Base-by-base conservation (phyloP, 1,140 invertebrate species). In the Trichoplusia ni region DNA sequence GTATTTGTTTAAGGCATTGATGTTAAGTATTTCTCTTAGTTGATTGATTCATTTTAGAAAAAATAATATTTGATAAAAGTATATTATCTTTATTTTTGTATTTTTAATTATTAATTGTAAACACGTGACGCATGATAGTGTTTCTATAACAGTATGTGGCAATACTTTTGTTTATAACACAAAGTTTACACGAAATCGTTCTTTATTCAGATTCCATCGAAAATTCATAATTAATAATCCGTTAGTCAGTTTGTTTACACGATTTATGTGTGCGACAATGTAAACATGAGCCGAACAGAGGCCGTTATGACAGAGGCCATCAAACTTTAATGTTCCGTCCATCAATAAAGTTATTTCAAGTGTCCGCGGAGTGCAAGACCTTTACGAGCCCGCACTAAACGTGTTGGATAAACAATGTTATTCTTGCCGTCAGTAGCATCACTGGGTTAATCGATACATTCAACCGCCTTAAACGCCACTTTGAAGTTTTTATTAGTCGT, bases 261-360 rank as follows among this genome's bases (percentile, higher is more conserved):
- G 35, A 51, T 19, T 49, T 31, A n/a, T 23, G 19, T 14, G 23
- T 21, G 13, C 19, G 46, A 62, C 60, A 62, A 62, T 62, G 46
- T 51, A 47, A 49, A 62, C 60, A 62, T 25, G 8, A 25, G 23
- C 9, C 5, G 13, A 56, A 35, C 29, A 35, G 19, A 7, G 35
- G 13, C 51, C 37, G 25, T 67, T 67, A 64, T 69, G 67, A 67
- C 58, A 61, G 49, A 13, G 27, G 40, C 58, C 67, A 75, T 69
- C 67, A 75, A 75, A 72, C 33, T 51, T 70, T 73, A 69, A 76
- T 27, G 35, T 19, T 4, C 56, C 62, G 23, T 51, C 38, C 63
- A 67, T 69, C 71, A 71, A 77, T 71, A 73, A 73, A 69, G 64
- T 62, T 73, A 73, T 77, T 73, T 73, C 25, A 61, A 69, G 70